These are phyloP conservation scores for Lepidostoma basale DNA, from an alignment of 1,140 invertebrate species.

Conservation along the genomic window DNA sequence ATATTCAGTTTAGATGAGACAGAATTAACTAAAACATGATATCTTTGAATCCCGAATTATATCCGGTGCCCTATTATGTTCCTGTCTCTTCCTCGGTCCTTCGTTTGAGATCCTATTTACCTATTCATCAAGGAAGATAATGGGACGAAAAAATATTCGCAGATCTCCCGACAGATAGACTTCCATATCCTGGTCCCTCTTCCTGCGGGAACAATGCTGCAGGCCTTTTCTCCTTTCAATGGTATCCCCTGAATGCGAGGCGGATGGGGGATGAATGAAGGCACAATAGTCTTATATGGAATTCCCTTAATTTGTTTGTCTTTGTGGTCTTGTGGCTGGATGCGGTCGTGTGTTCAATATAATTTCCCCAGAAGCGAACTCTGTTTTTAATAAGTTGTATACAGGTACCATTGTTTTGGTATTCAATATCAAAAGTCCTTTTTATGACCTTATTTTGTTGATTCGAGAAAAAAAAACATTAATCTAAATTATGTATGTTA, in stretches of 20 bases:
- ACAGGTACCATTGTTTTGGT: too few relatives aligned
- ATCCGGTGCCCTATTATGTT: conserved; percentile 37
- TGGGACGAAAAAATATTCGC: conserved; percentile 45
- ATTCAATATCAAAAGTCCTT: too few relatives aligned
- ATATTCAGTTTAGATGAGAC: too few relatives aligned
- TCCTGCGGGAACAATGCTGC: conserved; percentile 36
- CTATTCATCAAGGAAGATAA: conserved; percentile 40
- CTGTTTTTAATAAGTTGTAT: too few relatives aligned
- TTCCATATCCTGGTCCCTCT: conserved; percentile 40
- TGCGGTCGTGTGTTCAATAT: background rate
- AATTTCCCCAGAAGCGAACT: too few relatives aligned
- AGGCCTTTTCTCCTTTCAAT: background rate
- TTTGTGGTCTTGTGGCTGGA: conserved; percentile 4
- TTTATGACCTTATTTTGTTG: too few relatives aligned
- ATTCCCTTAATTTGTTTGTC: conserved; percentile 26
- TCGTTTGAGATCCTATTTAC: conserved; percentile 37
- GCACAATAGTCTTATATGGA: background rate
- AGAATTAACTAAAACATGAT: conserved; percentile 40
- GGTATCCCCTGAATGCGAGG: conserved; percentile 1
- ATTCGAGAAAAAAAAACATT: too few relatives aligned
- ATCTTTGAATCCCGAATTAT: conserved; percentile 29
- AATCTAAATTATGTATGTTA: too few relatives aligned
- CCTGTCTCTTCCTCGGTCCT: conserved; percentile 34
- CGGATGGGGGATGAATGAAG: conserved; percentile 17
- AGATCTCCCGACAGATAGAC: conserved; percentile 45